These are phyloP conservation scores for Pseudomugil gertrudae DNA, from an alignment of 2,797 vertebrate species.

Conservation along the genomic window DNA sequence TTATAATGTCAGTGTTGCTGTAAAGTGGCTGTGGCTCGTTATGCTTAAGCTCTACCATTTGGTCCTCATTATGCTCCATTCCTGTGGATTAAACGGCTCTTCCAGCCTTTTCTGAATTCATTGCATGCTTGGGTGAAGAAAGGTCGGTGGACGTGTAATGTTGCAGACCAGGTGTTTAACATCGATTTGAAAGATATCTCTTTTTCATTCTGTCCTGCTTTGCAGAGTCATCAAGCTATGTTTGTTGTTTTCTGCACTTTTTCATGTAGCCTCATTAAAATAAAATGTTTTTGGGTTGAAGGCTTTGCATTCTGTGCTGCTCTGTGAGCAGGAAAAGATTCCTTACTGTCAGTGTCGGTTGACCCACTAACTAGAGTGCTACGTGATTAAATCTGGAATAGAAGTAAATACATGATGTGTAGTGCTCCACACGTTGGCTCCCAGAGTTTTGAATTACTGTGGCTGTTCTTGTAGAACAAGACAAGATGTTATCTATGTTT, in stretches of 20 bases:
- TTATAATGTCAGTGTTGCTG: constrained; percentile 61
- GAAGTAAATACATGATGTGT: neutral
- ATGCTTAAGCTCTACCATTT: constrained; percentile 63
- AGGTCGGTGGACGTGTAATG: constrained; percentile 35
- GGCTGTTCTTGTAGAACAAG: neutral
- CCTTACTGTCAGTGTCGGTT: neutral
- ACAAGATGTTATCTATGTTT: constrained; percentile 1
- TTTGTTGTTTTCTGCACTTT: neutral
- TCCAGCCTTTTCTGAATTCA: constrained; percentile 42
- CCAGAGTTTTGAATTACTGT: constrained; percentile 12
- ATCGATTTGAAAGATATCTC: constrained; percentile 19
- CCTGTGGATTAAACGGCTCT: constrained; percentile 57
- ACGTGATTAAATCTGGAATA: constrained; percentile 8
- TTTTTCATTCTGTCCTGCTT: constrained; percentile 15
- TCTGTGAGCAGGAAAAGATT: constrained; percentile 13
- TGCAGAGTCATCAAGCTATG: neutral
- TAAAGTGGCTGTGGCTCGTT: constrained; percentile 66
- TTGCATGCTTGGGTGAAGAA: constrained; percentile 33
- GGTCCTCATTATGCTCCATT: constrained; percentile 66
- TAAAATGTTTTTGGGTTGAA: constrained; percentile 1
- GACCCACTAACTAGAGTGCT: neutral
- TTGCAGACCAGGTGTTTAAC: constrained; percentile 30
- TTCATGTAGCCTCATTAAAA: neutral
- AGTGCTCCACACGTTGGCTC: neutral
- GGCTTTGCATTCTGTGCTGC: constrained; percentile 31